Base-by-base conservation (phyloP, 1,140 invertebrate species). In the Drosophila athabasca region DNA sequence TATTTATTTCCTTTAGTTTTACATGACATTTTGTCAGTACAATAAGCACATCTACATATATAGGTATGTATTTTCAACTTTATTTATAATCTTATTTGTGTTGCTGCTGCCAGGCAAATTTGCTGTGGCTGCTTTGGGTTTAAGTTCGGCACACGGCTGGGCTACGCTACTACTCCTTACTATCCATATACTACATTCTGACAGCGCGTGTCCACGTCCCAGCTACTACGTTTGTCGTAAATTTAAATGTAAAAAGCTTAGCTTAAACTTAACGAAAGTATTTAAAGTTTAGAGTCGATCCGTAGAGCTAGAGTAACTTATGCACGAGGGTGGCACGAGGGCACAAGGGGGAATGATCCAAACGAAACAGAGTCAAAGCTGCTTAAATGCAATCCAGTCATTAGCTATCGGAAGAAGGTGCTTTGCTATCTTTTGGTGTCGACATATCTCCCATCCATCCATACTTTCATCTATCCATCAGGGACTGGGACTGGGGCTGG, bases 221-320 rank as follows among this genome's bases (percentile, higher is more conserved):
- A 3, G 13, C 35, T 8, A 13, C 35, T 13, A 5, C 11, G 5
- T 5, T 39, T 39, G 35, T 39, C 62, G 22, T 41, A 52, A 62
- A 65, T 66, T 43, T 76, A 79, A 76, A 50, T 60, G 58, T 73
- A 67, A 75, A 80, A 80, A 77, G 76, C 81, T 84, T 80, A 84
- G 76, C 73, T 85, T 80, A 85, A 80, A 53, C 67, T 69, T 69
- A 69, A 69, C 65, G 52, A 69, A 69, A 69, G 67, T 68, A 41
- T 53, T 62, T 53, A 62, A 26, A 62, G 61, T 48, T 67, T 48
- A 65, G 66, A 64, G 67, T 58, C 66, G 35, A 26, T 69, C 66
- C 66, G 11, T 51, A 51, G 35, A 39, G 62, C 67, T 69, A 69
- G 51, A 58, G 57, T 69, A 69, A 41, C 67, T 69, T 69, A 69